Conservation (phyloP, 2,888 invertebrate genomes). For the Synanthedon tipuliformis region DNA sequence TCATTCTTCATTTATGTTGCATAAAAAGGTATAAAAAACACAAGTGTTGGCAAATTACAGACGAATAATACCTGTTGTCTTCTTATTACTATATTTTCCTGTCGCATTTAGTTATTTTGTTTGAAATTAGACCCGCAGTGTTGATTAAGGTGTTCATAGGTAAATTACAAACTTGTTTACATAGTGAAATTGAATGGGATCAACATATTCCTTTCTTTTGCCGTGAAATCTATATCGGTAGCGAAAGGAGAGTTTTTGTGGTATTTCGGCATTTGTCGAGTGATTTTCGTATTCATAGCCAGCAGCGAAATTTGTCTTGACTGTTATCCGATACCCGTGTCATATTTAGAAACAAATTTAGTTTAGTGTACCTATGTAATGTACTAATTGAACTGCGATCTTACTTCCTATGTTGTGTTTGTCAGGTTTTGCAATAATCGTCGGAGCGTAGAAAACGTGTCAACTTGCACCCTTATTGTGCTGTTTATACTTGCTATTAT, state of each 20-base stretch:
- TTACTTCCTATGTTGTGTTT: conserved; percentile 9
- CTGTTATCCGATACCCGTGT: conserved; percentile 31
- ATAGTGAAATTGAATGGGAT: conserved; percentile 41
- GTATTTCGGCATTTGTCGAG: conserved; percentile 18
- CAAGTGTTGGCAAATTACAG: conserved; percentile 63
- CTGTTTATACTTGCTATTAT: conserved; percentile 1
- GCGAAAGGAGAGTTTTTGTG: conserved; percentile 50
- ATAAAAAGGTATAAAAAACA: conserved; percentile 53
- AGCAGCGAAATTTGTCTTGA: conserved; percentile 28
- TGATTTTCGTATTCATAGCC: conserved; percentile 37
- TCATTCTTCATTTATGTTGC: conserved; percentile 46
- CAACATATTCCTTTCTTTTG: conserved; percentile 19
- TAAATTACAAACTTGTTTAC: conserved; percentile 51
- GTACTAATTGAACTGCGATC: neutral
- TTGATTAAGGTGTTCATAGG: conserved; percentile 20
- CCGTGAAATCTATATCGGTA: conserved; percentile 38
- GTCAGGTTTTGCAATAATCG: conserved; percentile 62
- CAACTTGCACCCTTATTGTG: conserved; percentile 40
- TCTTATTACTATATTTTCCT: conserved; percentile 27
- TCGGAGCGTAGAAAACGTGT: conserved; percentile 66
- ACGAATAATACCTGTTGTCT: conserved; percentile 52
- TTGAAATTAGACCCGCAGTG: conserved; percentile 18
- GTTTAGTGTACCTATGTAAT: neutral
- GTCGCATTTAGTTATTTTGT: conserved; percentile 15
- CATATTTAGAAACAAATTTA: conserved; percentile 4